These are phyloP conservation scores for Apotomis capreana DNA, from an alignment of 2,888 invertebrate species.

Conservation along the genomic window DNA sequence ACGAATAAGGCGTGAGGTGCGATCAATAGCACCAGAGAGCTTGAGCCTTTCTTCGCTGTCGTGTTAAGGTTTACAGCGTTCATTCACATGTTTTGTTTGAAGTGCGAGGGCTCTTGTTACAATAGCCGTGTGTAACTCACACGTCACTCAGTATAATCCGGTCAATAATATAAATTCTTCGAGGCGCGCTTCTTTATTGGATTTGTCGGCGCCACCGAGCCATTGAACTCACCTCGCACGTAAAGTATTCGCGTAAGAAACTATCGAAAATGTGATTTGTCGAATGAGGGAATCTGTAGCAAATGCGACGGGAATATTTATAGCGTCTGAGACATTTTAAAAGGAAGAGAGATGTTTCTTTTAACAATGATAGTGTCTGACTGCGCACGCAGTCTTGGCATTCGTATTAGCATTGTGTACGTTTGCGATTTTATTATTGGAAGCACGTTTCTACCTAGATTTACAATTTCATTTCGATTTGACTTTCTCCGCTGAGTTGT, in stretches of 20 bases:
- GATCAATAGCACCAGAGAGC: constrained; percentile 73
- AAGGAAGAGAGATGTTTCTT: constrained; percentile 32
- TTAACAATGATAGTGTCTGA: constrained; percentile 27
- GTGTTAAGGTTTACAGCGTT: constrained; percentile 49
- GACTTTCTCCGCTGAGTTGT: constrained; percentile 11
- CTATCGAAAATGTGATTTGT: constrained; percentile 67
- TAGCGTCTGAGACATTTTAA: constrained; percentile 37
- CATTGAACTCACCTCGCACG: constrained; percentile 63
- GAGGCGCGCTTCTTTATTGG: constrained; percentile 76
- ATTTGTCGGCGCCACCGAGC: constrained; percentile 72
- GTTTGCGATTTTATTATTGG: constrained; percentile 22
- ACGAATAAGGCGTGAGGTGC: constrained; percentile 74
- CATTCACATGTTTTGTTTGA: constrained; percentile 49
- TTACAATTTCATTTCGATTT: constrained; percentile 8
- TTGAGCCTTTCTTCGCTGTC: constrained; percentile 60
- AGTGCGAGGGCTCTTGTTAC: constrained; percentile 56
- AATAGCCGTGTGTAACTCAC: constrained; percentile 65
- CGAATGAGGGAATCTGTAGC: constrained; percentile 58
- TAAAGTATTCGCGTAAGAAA: constrained; percentile 64
- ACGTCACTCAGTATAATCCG: constrained; percentile 77
- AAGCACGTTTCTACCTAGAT: neutral
- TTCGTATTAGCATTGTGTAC: constrained; percentile 23
- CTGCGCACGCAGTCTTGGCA: constrained; percentile 12
- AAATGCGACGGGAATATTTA: constrained; percentile 39
- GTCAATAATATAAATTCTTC: constrained; percentile 80